Evolutionary conservation across 2,888 invertebrate species (phyloP).

Genomic region (Theristus sp.): DNA sequence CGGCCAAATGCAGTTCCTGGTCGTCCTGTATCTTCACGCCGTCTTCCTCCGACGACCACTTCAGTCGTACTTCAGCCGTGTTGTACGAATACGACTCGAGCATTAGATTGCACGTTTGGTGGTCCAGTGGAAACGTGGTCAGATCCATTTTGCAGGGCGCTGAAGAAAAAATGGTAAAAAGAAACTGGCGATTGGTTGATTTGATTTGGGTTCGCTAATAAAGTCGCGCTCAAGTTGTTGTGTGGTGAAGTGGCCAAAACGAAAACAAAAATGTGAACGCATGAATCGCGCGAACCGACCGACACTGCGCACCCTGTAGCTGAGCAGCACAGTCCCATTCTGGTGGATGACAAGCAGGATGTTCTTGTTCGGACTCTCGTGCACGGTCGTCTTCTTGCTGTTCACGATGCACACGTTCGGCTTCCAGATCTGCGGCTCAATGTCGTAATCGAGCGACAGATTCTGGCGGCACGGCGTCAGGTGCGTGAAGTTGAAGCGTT

Average conservation of each 20-base stretch:
- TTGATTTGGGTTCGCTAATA: too few relatives aligned
- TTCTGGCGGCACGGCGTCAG: neutral
- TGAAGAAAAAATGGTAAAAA: neutral
- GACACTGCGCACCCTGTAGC: slow-evolving; percentile 2
- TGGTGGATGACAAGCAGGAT: slow-evolving; percentile 6
- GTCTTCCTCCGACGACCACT: neutral
- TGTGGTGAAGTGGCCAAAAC: neutral
- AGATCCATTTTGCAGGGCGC: slow-evolving; percentile 20
- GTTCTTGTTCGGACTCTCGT: slow-evolving; percentile 6
- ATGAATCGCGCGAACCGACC: too few relatives aligned
- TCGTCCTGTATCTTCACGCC: neutral
- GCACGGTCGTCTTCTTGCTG: slow-evolving; percentile 2
- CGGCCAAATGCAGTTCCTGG: neutral
- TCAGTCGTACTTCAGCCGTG: slow-evolving; percentile 16
- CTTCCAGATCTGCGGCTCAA: neutral
- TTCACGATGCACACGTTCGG: slow-evolving; percentile 6
- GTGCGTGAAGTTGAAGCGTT: neutral
- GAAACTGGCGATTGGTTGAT: too few relatives aligned
- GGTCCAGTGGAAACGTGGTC: slow-evolving; percentile 22
- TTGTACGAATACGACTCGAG: slow-evolving; percentile 27
- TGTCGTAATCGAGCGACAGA: neutral
- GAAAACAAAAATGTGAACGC: too few relatives aligned
- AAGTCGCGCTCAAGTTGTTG: too few relatives aligned
- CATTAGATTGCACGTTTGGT: slow-evolving; percentile 17
- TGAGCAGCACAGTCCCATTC: slow-evolving; percentile 6